Evolutionary conservation across 2,113 vertebrate genomes (phyloP), one percentile per base, ranked within the genome.

Genomic region (Cnemophilus loriae): DNA sequence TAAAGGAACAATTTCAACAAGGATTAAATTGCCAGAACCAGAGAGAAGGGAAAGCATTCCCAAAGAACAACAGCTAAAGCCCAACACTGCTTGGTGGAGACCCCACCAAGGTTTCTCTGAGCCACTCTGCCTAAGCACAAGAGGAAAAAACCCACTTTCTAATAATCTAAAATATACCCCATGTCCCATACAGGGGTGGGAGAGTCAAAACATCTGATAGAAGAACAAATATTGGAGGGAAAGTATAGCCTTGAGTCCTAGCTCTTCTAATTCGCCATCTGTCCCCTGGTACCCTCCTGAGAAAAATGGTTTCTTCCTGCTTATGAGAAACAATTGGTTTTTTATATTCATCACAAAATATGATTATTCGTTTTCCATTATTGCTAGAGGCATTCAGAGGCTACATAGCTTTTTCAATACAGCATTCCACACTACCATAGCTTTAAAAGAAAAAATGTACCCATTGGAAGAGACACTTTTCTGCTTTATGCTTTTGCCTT

Each of bases 341-440:
- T 93, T 95, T 81, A 92, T 95, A 96, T 96, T 96, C 93, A 94
- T 97, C 93, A 71, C 92, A 96, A 97, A 97, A 96, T 96, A 94
- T 93, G 92, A 96, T 96, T 94, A 93, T 96, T 93, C 90, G 21
- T 96, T 96, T 96, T 96, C 96, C 88, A 95, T 92, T 95, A 95
- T 93, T 95, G 94, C 94, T 95, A 77, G 91, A 96, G 96, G 92
- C 96, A 69, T 91, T 82, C 96, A 83, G 94, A 97, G 95, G 78
- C 95, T 92, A 84, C 95, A 95, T 9, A 93, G 92, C 80, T 80
- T 88, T 83, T 95, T 94, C 84, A 95, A 93, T 93, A 89, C 95
- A 96, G 67, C 88, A 97, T 95, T 95, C 94, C 84, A 97, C 93
- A 71, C 78, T 94, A 73, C 83, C 94, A 95, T 91, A 95, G 71